These are phyloP conservation scores for Galerucella pusilla DNA, from an alignment of 2,888 invertebrate genomes.

Conservation along the genomic window DNA sequence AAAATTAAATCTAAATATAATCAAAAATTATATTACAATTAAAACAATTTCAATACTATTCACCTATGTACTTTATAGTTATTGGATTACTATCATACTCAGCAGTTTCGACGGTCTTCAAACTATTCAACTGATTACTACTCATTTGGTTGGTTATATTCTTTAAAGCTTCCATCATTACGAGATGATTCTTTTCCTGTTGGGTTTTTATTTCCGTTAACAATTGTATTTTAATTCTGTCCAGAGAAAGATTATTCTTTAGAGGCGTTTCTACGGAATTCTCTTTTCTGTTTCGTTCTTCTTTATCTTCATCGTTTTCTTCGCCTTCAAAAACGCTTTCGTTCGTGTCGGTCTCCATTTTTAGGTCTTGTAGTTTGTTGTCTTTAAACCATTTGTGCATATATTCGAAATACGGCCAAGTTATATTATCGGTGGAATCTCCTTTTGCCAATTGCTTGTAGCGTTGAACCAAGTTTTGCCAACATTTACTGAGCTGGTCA, in stretches of 20 bases:
- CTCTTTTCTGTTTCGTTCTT: constrained; percentile 1
- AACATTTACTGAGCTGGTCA: constrained; percentile 53
- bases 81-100: constrained; percentile 10
- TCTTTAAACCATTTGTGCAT: constrained; percentile 52
- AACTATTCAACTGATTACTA: constrained; percentile 5
- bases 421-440: constrained; percentile 47
- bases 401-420: constrained; percentile 52
- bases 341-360: constrained; percentile 35
- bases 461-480: constrained; percentile 54
- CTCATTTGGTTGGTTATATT: constrained; percentile 31
- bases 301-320: constrained; percentile 37
- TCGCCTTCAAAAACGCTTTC: constrained; percentile 39
- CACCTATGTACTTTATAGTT: constrained; percentile 15
- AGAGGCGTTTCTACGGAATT: constrained; percentile 15
- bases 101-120: constrained; percentile 8
- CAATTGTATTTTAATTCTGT: constrained; percentile 44
- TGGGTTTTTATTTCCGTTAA: constrained; percentile 43
- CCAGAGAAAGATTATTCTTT: constrained; percentile 42
- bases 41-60: constrained; percentile 5
- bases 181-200: constrained; percentile 44
- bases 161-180: constrained; percentile 41
- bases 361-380: constrained; percentile 38
- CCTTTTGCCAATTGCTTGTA: constrained; percentile 49
- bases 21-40: constrained; percentile 12
- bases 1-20: too few relatives aligned